Percentiles rank a stretch among this genome's conserved stretches.
These are phyloP conservation scores for Sebastes schlegelii DNA, from an alignment of 2,113 vertebrate genomes.

Conservation along the genomic window DNA sequence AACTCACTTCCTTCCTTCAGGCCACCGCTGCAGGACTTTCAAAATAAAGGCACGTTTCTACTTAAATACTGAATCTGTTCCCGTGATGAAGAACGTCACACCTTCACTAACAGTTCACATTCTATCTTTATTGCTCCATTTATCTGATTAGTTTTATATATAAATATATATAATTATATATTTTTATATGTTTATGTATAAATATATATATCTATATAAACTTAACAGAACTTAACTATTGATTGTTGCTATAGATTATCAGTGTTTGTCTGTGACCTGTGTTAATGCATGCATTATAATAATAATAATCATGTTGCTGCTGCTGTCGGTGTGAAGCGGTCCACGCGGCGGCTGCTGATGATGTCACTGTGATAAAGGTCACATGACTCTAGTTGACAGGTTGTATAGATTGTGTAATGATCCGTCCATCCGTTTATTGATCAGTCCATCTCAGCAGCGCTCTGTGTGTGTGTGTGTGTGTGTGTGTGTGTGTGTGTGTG, in stretches of 20 bases:
- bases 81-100: not conserved
- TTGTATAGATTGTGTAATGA: not conserved
- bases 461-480: conserved; percentile 24
- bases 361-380: not conserved
- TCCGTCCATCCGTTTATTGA: conserved; percentile 30
- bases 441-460: conserved; percentile 8
- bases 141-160: no score
- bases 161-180: no score
- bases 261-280: no score
- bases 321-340: not conserved
- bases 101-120: not conserved
- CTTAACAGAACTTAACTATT: no score
- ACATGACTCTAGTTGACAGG: not conserved
- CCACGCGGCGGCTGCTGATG: not conserved
- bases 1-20: not conserved
- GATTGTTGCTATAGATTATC: no score
- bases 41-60: not conserved
- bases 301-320: not conserved
- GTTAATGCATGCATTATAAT: not conserved
- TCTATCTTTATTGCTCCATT: no score
- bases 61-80: no score
- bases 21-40: not conserved
- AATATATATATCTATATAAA: no score
- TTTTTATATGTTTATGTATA: no score
- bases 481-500: conserved; percentile 6